These are phyloP conservation scores for Urocynchramus pylzowi DNA, from an alignment of 2,113 vertebrate species.

Conservation along the genomic window DNA sequence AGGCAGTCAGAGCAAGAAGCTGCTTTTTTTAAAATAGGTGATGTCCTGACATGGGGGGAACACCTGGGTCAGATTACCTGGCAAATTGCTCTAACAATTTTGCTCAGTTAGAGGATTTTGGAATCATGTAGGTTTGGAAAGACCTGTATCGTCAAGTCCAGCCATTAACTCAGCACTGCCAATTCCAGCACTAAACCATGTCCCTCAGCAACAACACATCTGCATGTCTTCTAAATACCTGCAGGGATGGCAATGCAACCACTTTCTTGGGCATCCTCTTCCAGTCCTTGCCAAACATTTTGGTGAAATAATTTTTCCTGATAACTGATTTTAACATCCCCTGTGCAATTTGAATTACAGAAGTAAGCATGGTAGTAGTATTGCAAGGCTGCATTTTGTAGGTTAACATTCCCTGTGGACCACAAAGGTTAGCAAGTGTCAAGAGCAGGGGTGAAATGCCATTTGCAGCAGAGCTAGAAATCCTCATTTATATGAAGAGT, in stretches of 20 bases:
- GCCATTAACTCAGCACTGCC: not conserved
- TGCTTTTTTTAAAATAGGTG: not conserved
- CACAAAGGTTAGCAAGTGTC: not conserved
- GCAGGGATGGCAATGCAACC: not conserved
- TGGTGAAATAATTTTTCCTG: not conserved
- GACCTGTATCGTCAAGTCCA: not conserved
- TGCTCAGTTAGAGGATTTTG: not conserved
- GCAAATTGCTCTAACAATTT: not conserved
- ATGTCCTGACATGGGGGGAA: not conserved
- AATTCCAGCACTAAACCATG: not conserved
- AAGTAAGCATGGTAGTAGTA: not conserved
- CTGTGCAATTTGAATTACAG: not conserved
- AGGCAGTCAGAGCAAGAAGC: not conserved
- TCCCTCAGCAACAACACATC: not conserved
- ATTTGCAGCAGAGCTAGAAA: not conserved
- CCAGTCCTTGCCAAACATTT: not conserved
- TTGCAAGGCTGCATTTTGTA: not conserved
- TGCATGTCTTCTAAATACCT: not conserved
- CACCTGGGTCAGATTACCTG: not conserved
- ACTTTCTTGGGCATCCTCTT: not conserved
- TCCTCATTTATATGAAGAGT: rapidly evolving
- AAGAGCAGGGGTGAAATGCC: not conserved
- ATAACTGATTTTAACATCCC: not conserved
- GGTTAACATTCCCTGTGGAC: not conserved
- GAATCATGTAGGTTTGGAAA: not conserved